These are phyloP conservation scores for Propsilocerus akamusi DNA, from an alignment of 1,140 invertebrate genomes.

Conservation along the genomic window DNA sequence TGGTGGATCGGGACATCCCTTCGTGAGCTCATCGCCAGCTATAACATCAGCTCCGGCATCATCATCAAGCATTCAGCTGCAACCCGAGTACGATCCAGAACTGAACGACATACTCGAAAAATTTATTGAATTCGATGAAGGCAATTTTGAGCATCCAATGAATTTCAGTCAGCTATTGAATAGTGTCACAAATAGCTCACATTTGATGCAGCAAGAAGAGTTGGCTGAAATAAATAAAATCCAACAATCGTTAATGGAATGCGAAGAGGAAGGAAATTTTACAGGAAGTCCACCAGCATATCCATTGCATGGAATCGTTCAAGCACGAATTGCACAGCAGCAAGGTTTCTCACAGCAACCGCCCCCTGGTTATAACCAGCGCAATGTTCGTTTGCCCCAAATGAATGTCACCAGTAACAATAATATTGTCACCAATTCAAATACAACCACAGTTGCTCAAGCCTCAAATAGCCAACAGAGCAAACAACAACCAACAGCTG, in stretches of 20 bases:
- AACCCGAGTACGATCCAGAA: neutral
- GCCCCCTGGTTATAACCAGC: constrained; percentile 15
- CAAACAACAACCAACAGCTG: constrained; percentile 8
- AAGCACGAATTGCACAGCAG: neutral
- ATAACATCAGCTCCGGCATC: neutral
- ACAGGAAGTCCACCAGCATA: constrained; percentile 43
- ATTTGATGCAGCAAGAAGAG: constrained; percentile 31
- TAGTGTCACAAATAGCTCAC: neutral
- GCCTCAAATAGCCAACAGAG: constrained; percentile 8
- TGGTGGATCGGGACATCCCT: neutral
- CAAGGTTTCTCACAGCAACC: constrained; percentile 20
- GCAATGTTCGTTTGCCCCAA: constrained; percentile 13
- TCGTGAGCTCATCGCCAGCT: neutral
- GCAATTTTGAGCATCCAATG: neutral
- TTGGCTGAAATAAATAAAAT: constrained; percentile 70
- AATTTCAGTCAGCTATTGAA: neutral
- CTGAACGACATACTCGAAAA: neutral
- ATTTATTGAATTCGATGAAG: neutral
- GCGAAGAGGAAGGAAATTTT: constrained; percentile 41
- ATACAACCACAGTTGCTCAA: constrained; percentile 2
- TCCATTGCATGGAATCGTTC: constrained; percentile 24
- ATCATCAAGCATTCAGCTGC: neutral
- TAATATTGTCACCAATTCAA: neutral
- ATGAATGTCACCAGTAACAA: neutral
- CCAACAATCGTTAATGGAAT: constrained; percentile 76